Percentiles rank a stretch among this genome's conserved stretches.
Evolutionary conservation across 1,140 invertebrate genomes (phyloP).

Genomic region (Phocides pigmalion): DNA sequence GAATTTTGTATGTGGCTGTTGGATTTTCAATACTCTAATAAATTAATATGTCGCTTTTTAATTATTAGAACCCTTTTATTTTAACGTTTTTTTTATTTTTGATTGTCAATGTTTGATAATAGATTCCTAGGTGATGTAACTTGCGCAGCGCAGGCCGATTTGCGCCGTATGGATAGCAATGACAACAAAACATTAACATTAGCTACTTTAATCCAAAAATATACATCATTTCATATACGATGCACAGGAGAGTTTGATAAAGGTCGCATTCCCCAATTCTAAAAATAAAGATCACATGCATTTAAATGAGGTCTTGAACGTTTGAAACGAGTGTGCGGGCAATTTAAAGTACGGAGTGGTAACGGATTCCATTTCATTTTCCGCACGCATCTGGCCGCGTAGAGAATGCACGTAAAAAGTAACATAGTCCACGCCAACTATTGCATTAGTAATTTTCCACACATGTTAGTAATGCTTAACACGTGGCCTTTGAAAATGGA

Average conservation of each 20-base stretch:
- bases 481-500: not conserved
- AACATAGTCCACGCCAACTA: constrained; percentile 37
- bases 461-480: constrained; percentile 4
- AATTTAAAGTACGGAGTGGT: constrained; percentile 11
- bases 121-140: no score
- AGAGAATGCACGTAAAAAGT: constrained; percentile 50
- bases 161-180: no score
- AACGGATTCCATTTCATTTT: constrained; percentile 67
- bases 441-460: constrained; percentile 39
- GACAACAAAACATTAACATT: no score
- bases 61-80: no score
- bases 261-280: constrained; percentile 25
- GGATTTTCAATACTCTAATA: no score
- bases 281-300: constrained; percentile 38
- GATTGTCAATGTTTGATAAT: no score
- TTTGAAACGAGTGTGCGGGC: constrained; percentile 22
- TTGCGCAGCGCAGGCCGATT: no score
- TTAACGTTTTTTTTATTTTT: no score
- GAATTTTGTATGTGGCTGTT: no score
- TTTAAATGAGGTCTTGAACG: constrained; percentile 39
- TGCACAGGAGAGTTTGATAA: not conserved
- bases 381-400: constrained; percentile 41
- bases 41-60: no score
- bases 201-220: no score
- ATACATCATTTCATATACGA: not conserved